Percentiles rank a stretch among this genome's conserved stretches.
These are phyloP conservation scores for Darwinula stevensoni DNA, from an alignment of 2,888 invertebrate species.

Conservation along the genomic window DNA sequence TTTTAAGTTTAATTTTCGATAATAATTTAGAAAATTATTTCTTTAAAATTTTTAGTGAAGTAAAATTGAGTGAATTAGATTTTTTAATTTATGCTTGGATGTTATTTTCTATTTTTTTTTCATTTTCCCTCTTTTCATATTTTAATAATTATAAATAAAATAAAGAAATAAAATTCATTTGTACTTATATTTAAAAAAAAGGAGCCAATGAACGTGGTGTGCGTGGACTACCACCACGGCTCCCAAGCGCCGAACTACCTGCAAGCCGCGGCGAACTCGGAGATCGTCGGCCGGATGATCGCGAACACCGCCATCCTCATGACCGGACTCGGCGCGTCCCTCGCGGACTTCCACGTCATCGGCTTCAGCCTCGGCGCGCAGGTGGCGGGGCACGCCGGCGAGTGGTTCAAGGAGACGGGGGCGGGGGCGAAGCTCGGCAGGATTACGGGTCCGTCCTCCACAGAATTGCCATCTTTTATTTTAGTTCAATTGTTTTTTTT, in stretches of 20 bases:
- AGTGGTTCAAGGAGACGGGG: conserved; percentile 22
- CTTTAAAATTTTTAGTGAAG: too few relatives aligned
- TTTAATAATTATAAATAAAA: too few relatives aligned
- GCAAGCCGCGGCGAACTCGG: conserved; percentile 60
- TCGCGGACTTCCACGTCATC: conserved; percentile 50
- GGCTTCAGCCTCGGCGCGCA: conserved; percentile 67
- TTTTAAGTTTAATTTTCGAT: too few relatives aligned
- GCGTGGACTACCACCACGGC: conserved; percentile 76
- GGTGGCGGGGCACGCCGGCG: conserved; percentile 66
- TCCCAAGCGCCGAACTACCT: conserved; percentile 71
- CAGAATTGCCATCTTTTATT: background rate
- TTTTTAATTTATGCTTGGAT: too few relatives aligned
- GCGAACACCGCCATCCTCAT: conserved; percentile 11
- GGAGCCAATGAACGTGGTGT: conserved; percentile 33
- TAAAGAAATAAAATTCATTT: too few relatives aligned
- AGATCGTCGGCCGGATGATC: conserved; percentile 60
- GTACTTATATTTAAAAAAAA: too few relatives aligned
- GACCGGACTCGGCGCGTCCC: conserved; percentile 23
- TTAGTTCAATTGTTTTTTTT: too few relatives aligned
- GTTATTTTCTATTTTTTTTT: too few relatives aligned
- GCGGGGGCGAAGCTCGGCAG: conserved; percentile 25
- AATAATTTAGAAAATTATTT: too few relatives aligned
- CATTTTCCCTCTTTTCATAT: too few relatives aligned
- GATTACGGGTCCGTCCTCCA: conserved; percentile 46
- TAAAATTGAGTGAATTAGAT: too few relatives aligned